Base-by-base conservation (phyloP, 30 jellyfish, hydroid and myxozoan species). In the Aurelia aurita region DNA sequence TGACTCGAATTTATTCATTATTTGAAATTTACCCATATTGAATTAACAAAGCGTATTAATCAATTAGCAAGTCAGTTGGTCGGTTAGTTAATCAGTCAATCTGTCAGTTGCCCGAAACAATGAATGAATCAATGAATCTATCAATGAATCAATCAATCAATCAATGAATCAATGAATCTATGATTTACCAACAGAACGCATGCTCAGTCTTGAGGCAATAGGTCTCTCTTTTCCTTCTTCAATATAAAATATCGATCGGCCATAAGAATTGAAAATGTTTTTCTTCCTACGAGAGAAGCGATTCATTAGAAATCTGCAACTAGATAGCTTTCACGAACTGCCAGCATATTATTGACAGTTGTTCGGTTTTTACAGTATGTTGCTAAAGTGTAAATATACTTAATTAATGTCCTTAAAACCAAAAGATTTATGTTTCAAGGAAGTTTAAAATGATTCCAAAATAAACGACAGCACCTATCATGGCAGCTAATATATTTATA, bases 111-210 rank as follows among this genome's bases (percentile, higher is more conserved):
- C 58, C 22, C 23, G 55, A 67, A 25, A 27, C 31, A 19, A 2
- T 12, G 55, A 10, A 15, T 8, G 59, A 22, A n/a, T n/a, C n/a
- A n/a, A n/a, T n/a, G n/a, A n/a, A n/a, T 28, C 63, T n/a, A 11
- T 13, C 25, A 29, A 32, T 68, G 31, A 18, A 29, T 21, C 29
- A 5, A 65, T 22, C 44, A 4, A 5, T 14, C n/a, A n/a, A 21
- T 18, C 26, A 29, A 65, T 65, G 60, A 22, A 18, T 2, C 16
- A 19, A 21, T 14, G 10, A 13, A 47, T 6, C 27, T n/a, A 53
- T 26, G n/a, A 53, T 77, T 64, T 19, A 80, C 90, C 90, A 80
- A 60, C 46, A 35, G 69, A 25, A 18, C 83, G 74, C 83, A 71
- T 71, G 63, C 90, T 64, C 68, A 80, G 23, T 26, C 81, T 44